A percentile compares a stretch with the other conserved stretches of the same genome.
Conservation (phyloP, 2,888 invertebrate species). For the Cheilosia urbana region DNA sequence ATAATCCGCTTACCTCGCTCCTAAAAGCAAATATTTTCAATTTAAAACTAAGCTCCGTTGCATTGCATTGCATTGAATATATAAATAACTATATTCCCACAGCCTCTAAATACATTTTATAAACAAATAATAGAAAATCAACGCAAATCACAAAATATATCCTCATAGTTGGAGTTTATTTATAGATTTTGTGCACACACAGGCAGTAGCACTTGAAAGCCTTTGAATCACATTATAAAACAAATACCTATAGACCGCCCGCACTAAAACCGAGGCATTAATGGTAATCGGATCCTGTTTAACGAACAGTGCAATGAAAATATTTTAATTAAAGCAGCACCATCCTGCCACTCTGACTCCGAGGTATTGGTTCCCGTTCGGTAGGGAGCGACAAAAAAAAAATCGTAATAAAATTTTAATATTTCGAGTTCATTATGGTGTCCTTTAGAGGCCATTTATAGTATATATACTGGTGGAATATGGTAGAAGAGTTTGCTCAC, state of each 20-base stretch:
- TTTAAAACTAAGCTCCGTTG: constrained; percentile 1
- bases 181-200: neutral
- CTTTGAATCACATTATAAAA: constrained; percentile 12
- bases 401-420: constrained; percentile 28
- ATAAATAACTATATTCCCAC: neutral
- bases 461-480: too few species aligned
- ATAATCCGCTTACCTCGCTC: neutral
- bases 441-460: neutral
- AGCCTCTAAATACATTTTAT: neutral
- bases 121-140: constrained; percentile 8
- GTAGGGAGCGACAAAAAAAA: neutral
- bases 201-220: neutral
- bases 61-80: neutral
- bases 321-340: constrained; percentile 40
- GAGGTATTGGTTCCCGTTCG: neutral
- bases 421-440: constrained; percentile 45
- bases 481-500: neutral
- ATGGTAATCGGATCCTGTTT: constrained; percentile 45
- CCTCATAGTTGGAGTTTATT: neutral
- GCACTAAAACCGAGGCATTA: constrained; percentile 13
- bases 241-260: neutral
- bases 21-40: constrained; percentile 1
- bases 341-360: neutral
- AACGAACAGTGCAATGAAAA: constrained; percentile 36
- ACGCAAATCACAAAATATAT: neutral